Evolutionary conservation across 2,888 invertebrate genomes (phyloP).

Genomic region (Caradrina clavipalpis): DNA sequence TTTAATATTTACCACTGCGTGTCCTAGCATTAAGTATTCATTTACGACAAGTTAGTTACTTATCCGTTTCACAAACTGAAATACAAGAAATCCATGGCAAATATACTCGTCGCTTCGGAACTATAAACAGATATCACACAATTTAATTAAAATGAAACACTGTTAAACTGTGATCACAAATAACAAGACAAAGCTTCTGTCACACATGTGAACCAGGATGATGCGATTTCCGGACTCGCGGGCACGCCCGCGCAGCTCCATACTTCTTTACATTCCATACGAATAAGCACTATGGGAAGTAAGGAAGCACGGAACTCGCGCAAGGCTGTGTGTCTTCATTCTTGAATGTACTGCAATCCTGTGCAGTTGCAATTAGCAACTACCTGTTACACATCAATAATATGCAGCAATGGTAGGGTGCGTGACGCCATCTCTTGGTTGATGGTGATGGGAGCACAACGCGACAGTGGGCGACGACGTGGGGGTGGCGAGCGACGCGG

Average conservation of each 20-base stretch:
- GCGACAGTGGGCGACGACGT: constrained; percentile 68
- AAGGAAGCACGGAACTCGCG: constrained; percentile 98
- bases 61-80: constrained; percentile 50
- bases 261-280: constrained; percentile 99
- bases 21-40: constrained; percentile 30
- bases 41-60: constrained; percentile 29
- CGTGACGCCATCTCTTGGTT: constrained; percentile 76
- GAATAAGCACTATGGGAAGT: constrained; percentile 97
- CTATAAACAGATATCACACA: constrained; percentile 63
- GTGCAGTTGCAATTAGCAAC: constrained; percentile 61
- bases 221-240: constrained; percentile 75
- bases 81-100: constrained; percentile 55
- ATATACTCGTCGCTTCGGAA: constrained; percentile 47
- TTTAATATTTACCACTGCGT: constrained; percentile 50
- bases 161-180: constrained; percentile 69
- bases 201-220: constrained; percentile 74
- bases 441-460: constrained; percentile 69
- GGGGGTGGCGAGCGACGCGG: constrained; percentile 87
- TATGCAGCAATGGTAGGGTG: constrained; percentile 51
- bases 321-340: constrained; percentile 87
- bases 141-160: constrained; percentile 66
- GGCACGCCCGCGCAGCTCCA: constrained; percentile 93
- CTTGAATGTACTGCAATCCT: constrained; percentile 70
- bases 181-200: constrained; percentile 69
- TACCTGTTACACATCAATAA: constrained; percentile 60